Evolutionary conservation across 2,888 invertebrate genomes (phyloP).

Genomic region (Empis stercorea): DNA sequence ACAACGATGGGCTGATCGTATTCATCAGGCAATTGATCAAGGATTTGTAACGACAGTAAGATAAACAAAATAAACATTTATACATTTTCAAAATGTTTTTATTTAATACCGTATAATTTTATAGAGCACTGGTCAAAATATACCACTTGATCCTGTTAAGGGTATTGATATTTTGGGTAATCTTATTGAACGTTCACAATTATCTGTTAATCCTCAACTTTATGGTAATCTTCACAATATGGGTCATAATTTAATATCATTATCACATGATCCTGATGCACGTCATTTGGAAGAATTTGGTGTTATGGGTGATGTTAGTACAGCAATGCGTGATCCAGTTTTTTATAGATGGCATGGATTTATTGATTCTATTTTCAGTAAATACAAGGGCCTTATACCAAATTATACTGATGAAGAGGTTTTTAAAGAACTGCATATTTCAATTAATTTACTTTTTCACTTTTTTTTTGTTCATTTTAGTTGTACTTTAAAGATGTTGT

Average conservation of each 20-base stretch:
- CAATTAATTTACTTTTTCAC: background rate
- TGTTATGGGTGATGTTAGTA: conserved; percentile 69
- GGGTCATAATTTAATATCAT: conserved; percentile 65
- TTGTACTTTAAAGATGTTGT: background rate
- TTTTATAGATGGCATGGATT: conserved; percentile 79
- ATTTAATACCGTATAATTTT: background rate
- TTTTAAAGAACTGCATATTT: background rate
- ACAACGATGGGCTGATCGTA: conserved; percentile 60
- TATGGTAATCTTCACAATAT: conserved; percentile 75
- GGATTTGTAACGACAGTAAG: conserved; percentile 48
- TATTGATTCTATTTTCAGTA: conserved; percentile 61
- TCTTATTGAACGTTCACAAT: conserved; percentile 56
- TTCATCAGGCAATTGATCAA: conserved; percentile 61
- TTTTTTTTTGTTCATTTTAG: background rate
- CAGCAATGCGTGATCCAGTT: conserved; percentile 75
- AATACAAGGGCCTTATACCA: conserved; percentile 49
- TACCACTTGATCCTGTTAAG: conserved; percentile 32
- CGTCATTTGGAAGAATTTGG: conserved; percentile 55
- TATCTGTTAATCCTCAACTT: conserved; percentile 52
- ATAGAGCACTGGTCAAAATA: conserved; percentile 9
- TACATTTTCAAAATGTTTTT: background rate
- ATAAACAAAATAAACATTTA: conserved; percentile 6
- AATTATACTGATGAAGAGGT: conserved; percentile 42
- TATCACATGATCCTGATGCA: conserved; percentile 67
- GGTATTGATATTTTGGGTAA: conserved; percentile 72